These are phyloP conservation scores for Apis cerana DNA, from an alignment of 1,140 invertebrate genomes.

Conservation along the genomic window DNA sequence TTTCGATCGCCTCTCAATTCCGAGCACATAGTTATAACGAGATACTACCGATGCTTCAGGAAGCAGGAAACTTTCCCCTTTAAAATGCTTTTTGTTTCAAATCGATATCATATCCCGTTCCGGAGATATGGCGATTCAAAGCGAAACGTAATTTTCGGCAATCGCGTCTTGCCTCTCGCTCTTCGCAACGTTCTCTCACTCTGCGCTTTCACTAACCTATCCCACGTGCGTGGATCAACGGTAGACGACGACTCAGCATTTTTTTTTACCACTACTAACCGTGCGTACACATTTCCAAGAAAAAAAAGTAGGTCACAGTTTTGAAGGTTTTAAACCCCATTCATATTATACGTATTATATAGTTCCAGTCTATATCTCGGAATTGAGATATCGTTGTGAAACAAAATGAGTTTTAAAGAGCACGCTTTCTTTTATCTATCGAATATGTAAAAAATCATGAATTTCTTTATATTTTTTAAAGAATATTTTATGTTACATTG, in stretches of 20 bases:
- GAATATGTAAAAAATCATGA: background rate
- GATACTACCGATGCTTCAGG: rapidly evolving
- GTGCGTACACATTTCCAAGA: background rate
- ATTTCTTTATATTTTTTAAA: background rate
- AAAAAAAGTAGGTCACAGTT: background rate
- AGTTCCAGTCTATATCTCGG: background rate
- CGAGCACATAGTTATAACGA: background rate
- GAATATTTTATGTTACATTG: background rate
- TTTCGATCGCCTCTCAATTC: background rate
- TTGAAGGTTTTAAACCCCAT: background rate
- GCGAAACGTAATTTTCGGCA: background rate
- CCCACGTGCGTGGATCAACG: background rate
- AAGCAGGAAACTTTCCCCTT: background rate
- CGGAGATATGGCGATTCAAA: slow-evolving; percentile 26
- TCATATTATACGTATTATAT: background rate
- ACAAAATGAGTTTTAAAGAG: background rate
- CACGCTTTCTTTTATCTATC: background rate
- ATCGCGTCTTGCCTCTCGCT: background rate
- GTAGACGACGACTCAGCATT: background rate
- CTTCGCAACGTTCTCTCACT: background rate
- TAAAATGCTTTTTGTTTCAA: background rate
- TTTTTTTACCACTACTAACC: background rate
- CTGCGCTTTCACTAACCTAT: background rate
- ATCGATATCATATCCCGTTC: background rate
- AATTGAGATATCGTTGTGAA: no score